Conservation (phyloP, 2,797 vertebrate species). For the Peromyscus attwateri region DNA sequence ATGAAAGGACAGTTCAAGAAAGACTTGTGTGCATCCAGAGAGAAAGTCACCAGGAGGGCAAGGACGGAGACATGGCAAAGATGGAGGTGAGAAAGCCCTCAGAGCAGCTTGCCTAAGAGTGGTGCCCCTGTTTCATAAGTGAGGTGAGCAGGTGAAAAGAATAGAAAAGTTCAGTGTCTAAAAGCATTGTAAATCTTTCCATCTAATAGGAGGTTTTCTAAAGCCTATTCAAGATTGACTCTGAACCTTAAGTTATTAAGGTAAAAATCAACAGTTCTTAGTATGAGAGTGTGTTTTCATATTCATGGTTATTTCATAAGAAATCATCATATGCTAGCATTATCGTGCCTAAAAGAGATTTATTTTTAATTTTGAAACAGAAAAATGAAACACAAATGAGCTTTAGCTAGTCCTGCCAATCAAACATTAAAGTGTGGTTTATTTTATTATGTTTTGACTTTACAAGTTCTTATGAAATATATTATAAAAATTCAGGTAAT, state of each 20-base stretch:
- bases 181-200: not conserved
- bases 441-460: not conserved
- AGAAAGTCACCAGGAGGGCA: not conserved
- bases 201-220: not conserved
- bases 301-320: not conserved
- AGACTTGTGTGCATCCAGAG: not conserved
- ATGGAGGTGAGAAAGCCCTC: not conserved
- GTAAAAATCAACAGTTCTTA: not conserved
- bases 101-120: fast-evolving
- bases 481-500: not conserved
- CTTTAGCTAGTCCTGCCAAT: not conserved
- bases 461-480: not conserved
- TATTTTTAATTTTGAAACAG: constrained; percentile 39
- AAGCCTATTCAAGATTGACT: not conserved
- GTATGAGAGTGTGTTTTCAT: not conserved
- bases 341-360: not conserved
- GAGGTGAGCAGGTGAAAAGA: not conserved
- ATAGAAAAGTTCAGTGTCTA: not conserved
- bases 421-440: not conserved
- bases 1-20: not conserved
- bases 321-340: not conserved
- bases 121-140: not conserved
- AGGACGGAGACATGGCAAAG: not conserved
- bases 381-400: not conserved
- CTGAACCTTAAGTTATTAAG: not conserved